Evolutionary conservation across 92 coral and sea anemone species (phyloP).

Genomic region (Chrysogorgia sp.): DNA sequence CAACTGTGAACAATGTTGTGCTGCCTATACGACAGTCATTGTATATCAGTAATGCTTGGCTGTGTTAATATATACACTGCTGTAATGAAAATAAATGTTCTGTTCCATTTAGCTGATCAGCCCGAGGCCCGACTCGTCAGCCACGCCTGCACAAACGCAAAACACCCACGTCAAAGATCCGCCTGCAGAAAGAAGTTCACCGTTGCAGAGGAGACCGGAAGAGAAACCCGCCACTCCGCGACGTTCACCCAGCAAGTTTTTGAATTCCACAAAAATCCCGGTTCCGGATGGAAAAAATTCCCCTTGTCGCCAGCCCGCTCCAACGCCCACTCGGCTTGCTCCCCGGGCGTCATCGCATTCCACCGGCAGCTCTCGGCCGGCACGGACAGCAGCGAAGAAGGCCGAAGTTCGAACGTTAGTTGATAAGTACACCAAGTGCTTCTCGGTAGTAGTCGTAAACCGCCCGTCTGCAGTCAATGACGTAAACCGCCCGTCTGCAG

Average conservation of each 20-base stretch:
- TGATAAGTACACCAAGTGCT: conserved; percentile 27
- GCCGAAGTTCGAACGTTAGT: conserved; percentile 14
- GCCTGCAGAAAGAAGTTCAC: not conserved
- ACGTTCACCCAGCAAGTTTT: not conserved
- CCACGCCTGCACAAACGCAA: not conserved
- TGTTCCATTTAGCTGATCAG: too few relatives aligned
- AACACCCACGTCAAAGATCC: not conserved
- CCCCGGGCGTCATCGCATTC: conserved; percentile 4
- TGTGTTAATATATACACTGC: too few relatives aligned
- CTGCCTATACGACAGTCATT: too few relatives aligned
- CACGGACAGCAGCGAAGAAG: conserved; percentile 8
- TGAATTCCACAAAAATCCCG: conserved; percentile 21
- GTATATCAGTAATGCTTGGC: too few relatives aligned
- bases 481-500: not conserved
- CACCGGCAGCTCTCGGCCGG: conserved; percentile 1
- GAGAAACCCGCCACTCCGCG: not conserved
- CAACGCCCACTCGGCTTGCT: conserved; percentile 14
- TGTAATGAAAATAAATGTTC: too few relatives aligned
- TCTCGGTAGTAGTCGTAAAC: conserved; percentile 20
- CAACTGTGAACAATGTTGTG: too few relatives aligned
- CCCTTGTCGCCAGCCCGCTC: conserved; percentile 5
- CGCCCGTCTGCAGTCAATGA: conserved; percentile 8
- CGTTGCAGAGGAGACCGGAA: not conserved
- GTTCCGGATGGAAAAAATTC: conserved; percentile 18
- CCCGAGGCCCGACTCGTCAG: not conserved